A percentile compares a stretch with the other conserved stretches of the same genome.
These are phyloP conservation scores for Ophraella communa DNA, from an alignment of 2,888 invertebrate species.

Conservation along the genomic window DNA sequence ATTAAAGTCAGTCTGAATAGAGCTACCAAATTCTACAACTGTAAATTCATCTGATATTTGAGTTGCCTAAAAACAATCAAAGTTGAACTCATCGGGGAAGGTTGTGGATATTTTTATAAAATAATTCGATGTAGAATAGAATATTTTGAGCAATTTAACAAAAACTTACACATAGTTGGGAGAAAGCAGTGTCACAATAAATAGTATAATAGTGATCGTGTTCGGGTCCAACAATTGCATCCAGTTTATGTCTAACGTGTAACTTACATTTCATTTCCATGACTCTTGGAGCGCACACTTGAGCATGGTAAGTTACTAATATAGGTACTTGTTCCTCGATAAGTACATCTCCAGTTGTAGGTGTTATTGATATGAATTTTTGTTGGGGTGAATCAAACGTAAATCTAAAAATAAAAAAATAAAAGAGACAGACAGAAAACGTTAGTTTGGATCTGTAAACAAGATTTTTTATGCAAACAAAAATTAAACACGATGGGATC, in stretches of 20 bases:
- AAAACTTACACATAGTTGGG: constrained; percentile 46
- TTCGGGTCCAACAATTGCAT: constrained; percentile 41
- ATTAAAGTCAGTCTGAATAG: constrained; percentile 50
- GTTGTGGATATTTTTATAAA: no score
- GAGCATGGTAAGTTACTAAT: constrained; percentile 36
- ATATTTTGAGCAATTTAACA: background rate
- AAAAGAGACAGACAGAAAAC: no score
- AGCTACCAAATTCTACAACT: constrained; percentile 46
- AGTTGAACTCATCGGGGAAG: no score
- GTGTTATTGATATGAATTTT: constrained; percentile 3
- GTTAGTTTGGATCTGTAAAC: no score
- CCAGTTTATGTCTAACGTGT: constrained; percentile 37
- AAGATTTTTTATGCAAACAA: no score
- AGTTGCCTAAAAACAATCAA: constrained; percentile 55
- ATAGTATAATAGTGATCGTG: constrained; percentile 37
- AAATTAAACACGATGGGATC: no score
- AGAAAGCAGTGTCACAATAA: constrained; percentile 36
- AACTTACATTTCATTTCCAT: constrained; percentile 34
- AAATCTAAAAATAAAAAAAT: constrained; percentile 1
- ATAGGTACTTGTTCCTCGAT: constrained; percentile 22
- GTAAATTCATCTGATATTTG: constrained; percentile 56
- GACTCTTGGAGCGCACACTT: constrained; percentile 34
- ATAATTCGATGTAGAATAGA: background rate
- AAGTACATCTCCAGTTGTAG: background rate
- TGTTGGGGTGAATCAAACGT: background rate